Percentiles rank a stretch among this genome's conserved stretches.
Conservation (phyloP, 2,797 vertebrate species). For the Bradypus variegatus region DNA sequence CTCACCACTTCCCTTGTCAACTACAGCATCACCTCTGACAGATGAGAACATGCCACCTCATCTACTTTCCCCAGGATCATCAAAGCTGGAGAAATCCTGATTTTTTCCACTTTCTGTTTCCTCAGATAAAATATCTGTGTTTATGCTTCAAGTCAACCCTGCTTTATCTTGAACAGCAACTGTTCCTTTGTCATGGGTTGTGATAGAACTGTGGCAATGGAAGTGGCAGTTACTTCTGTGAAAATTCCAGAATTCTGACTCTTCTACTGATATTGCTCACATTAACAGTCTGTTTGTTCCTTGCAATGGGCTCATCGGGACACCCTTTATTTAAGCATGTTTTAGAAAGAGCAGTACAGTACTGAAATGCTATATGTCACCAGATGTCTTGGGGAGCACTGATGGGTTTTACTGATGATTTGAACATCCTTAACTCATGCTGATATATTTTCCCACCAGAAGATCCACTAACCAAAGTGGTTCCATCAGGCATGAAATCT, state of each 20-base stretch:
- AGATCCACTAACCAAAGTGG: constrained; percentile 87
- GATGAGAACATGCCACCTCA: constrained; percentile 94
- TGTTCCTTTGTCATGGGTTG: constrained; percentile 61
- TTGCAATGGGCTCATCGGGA: constrained; percentile 70
- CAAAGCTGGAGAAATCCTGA: constrained; percentile 73
- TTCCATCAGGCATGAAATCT: constrained; percentile 82
- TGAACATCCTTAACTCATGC: constrained; percentile 95
- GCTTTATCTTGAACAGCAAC: constrained; percentile 69
- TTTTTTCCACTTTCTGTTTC: constrained; percentile 82
- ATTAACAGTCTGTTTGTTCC: constrained; percentile 66
- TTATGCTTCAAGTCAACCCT: constrained; percentile 74
- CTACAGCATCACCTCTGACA: constrained; percentile 78
- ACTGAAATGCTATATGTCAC: constrained; percentile 89
- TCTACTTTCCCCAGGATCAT: constrained; percentile 82
- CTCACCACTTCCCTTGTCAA: constrained; percentile 73
- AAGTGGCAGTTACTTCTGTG: constrained; percentile 58
- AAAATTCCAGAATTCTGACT: constrained; percentile 55
- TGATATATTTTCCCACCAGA: constrained; percentile 92
- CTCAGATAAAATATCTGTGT: constrained; percentile 76
- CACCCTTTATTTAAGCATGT: constrained; percentile 67
- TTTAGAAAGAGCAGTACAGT: constrained; percentile 72
- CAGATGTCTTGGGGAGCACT: constrained; percentile 92
- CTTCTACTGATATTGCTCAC: constrained; percentile 56
- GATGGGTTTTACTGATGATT: constrained; percentile 82
- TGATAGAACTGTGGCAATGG: constrained; percentile 52